Base-by-base conservation (phyloP, 1,140 invertebrate genomes). In the Vollenhovia emeryi region DNA sequence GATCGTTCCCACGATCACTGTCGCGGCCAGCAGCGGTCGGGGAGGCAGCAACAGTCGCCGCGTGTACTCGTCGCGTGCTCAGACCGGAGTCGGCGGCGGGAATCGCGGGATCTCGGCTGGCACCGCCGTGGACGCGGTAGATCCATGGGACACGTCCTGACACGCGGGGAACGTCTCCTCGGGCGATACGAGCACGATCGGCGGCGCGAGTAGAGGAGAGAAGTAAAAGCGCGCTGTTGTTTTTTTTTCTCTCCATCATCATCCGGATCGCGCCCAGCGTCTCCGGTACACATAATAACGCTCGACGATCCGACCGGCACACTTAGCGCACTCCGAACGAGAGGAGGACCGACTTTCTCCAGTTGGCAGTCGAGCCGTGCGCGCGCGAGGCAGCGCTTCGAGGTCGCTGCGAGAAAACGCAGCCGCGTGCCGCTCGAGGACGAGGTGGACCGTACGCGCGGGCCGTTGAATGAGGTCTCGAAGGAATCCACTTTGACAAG, bases 331-430 rank as follows among this genome's bases (percentile, higher is more conserved):
- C 30, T 57, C 69, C 21, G 33, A 3, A 11, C 74, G 87, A 86
- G 79, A 89, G 87, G 45, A 76, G 83, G 76, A 87, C 88, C 88
- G 88, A 92, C 91, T 92, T 92, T 92, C 91, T 92, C 91, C 87
- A 91, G 84, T 64, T 88, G 85, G 83, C 85, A 71, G 57, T 64
- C 87, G 59, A 73, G 57, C 55, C 79, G 73, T n/a, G 21, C 13
- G 71, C 30, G n/a, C 66, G 45, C 84, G 18, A 60, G 52, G 36
- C 64, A 50, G n/a, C 55, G 78, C 71, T 85, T 74, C 76, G 62
- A 43, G 60, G 50, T 87, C 89, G 71, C 68, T 36, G 85, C 68
- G 78, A 74, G 66, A 76, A 43, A 89, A 84, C 64, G 74, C n/a
- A n/a, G n/a, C 60, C 64, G 74, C 60, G 50, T 66, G 62, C 36